Evolutionary conservation across 2,888 invertebrate species (phyloP), one percentile per base, ranked within the genome.

Genomic region (Papilio elwesi): DNA sequence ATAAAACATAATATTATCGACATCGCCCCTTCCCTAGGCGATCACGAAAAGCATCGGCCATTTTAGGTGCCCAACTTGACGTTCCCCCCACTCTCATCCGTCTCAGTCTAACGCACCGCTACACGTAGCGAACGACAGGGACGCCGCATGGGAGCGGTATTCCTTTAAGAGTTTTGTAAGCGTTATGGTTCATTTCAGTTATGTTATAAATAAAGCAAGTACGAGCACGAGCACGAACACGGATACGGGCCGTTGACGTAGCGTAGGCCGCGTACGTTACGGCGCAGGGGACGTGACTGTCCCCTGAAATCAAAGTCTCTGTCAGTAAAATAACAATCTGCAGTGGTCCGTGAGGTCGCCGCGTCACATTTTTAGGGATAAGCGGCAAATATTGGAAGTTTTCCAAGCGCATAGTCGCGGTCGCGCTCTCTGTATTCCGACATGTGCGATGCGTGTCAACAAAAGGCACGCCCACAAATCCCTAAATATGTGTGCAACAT

Each of bases 1-100:
- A 88, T 92, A 91, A 92, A 92, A 91, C 90, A 91, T 92, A 91
- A 91, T 90, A 92, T 90, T 92, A 92, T 92, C 91, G 91, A 90
- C 90, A 87, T 85, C 87, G 87, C 88, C 89, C 90, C 91, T 91
- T 90, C 92, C 91, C 92, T 90, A 90, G 91, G 90, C 92, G 89
- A 91, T 91, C 92, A 91, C 91, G 92, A 91, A 91, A 90, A 90
- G 88, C 88, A 87, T 88, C 92, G 92, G 90, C 91, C 91, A 91
- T 92, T 91, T 90, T 89, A 90, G 87, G 88, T 85, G 87, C 85
- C 87, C 84, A 90, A 90, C 88, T 88, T 88, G 89, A 88, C 89
- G 87, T 85, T 87, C 86, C 84, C 84, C 80, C 75, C 48, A 75
- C 76, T 76, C 75, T 77, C 71, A 51, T 65, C 77, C 74, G 76